A percentile compares a stretch with the other conserved stretches of the same genome.
These are phyloP conservation scores for Pangasius sanitwongsei DNA, from an alignment of 2,797 vertebrate genomes.

Conservation along the genomic window DNA sequence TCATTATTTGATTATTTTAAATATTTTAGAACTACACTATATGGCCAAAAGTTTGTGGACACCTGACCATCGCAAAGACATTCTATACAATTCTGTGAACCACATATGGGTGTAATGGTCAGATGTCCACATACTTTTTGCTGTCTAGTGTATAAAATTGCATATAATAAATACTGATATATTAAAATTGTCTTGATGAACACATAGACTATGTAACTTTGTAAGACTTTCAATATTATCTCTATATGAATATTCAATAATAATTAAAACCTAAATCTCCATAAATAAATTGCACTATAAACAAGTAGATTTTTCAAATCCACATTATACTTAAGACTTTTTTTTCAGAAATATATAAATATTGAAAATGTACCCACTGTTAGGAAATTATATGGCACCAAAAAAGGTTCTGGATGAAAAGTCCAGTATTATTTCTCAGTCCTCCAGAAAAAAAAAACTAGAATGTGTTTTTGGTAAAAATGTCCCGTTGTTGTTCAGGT, in stretches of 20 bases:
- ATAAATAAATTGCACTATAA: background rate
- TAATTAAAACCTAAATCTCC: background rate
- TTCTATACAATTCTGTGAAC: too few species aligned
- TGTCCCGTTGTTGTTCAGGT: too few species aligned
- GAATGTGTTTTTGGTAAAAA: too few species aligned
- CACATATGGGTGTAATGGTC: too few species aligned
- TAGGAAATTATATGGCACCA: background rate
- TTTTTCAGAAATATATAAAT: background rate
- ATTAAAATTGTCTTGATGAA: conserved; percentile 66
- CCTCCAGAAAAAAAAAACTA: background rate
- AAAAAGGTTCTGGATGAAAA: background rate
- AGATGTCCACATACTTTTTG: too few species aligned
- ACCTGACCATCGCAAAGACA: background rate
- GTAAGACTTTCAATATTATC: background rate
- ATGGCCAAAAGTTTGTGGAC: too few species aligned
- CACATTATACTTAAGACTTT: background rate
- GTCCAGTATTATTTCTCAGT: background rate
- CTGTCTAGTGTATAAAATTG: too few species aligned
- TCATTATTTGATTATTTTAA: too few species aligned
- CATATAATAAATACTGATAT: too few species aligned
- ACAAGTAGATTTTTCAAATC: too few species aligned
- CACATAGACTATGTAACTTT: background rate
- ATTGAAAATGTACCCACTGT: background rate
- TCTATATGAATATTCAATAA: background rate
- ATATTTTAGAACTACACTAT: too few species aligned